Conservation (phyloP, 2,113 vertebrate species). For the Australoheros scitulus region DNA sequence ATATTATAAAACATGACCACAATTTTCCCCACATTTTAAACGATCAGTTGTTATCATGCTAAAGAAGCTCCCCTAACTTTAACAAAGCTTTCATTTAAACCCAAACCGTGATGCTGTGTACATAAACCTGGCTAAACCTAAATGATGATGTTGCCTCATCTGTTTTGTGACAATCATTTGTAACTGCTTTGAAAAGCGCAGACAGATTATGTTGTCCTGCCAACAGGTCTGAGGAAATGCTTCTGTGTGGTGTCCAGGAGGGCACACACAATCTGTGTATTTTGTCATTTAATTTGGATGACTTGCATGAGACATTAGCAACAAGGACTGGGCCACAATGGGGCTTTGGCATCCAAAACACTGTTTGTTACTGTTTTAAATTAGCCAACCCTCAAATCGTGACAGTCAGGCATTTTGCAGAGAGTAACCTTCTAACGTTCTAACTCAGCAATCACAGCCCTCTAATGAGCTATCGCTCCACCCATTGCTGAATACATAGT, state of each 20-base stretch:
- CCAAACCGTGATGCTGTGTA: background rate
- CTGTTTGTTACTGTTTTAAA: conserved; percentile 4
- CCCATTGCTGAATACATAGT: conserved; percentile 6
- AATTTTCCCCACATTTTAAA: background rate
- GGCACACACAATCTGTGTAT: background rate
- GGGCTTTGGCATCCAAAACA: background rate
- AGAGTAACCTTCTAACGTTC: background rate
- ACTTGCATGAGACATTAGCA: background rate
- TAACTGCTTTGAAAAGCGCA: background rate
- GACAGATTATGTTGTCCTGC: background rate
- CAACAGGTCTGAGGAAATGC: background rate
- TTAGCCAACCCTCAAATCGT: background rate
- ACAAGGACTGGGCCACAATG: background rate
- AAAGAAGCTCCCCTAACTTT: background rate
- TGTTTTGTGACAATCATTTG: background rate
- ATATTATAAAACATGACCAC: background rate
- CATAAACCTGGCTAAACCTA: no score
- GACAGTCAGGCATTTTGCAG: background rate
- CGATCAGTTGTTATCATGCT: background rate
- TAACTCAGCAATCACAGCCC: conserved; percentile 1
- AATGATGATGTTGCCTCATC: no score
- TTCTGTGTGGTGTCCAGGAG: background rate
- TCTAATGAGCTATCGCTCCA: background rate
- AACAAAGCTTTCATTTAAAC: background rate
- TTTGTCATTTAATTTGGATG: background rate